phyloP scores from a whole-genome alignment of 2,888 invertebrate genomes.

The Ectropis crepuscularia region DNA sequence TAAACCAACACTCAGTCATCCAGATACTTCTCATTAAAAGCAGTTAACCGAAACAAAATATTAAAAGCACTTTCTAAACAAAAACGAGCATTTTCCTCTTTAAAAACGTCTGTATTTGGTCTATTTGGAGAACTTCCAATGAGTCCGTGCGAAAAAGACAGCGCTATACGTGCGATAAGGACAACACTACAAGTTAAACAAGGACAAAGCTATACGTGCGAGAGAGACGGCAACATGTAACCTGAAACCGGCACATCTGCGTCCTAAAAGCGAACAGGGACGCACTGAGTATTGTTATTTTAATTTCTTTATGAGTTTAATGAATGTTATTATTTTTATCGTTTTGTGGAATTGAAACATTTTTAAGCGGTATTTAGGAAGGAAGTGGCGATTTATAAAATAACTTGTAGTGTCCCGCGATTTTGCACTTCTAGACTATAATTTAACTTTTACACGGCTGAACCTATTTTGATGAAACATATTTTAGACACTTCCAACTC shows the following conservation, averaged over 20 bases:
- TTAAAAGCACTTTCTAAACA: constrained; percentile 8
- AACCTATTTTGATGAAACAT: too few species aligned
- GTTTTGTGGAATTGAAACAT: background rate
- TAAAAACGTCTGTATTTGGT: constrained; percentile 41
- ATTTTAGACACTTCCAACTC: too few species aligned
- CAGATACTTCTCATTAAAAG: too few species aligned
- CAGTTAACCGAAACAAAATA: background rate
- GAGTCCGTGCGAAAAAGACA: constrained; percentile 35
- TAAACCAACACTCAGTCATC: too few species aligned
- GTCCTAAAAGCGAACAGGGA: constrained; percentile 73
- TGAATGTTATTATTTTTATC: constrained; percentile 21
- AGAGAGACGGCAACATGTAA: constrained; percentile 62
- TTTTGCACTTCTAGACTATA: too few species aligned
- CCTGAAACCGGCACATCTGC: constrained; percentile 77
- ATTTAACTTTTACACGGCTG: too few species aligned
- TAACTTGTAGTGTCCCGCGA: too few species aligned
- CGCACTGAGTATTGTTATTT: constrained; percentile 55
- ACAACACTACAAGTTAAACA: constrained; percentile 48
- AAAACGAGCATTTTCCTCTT: constrained; percentile 12
- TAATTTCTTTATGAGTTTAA: constrained; percentile 48
- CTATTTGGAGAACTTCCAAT: constrained; percentile 53
- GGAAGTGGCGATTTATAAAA: too few species aligned
- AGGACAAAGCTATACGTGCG: constrained; percentile 50
- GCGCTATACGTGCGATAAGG: constrained; percentile 47
- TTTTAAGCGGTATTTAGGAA: too few species aligned